A percentile compares a stretch with the other conserved stretches of the same genome.
phyloP scores from a whole-genome alignment of 2,113 vertebrate species.

The Bufo gargarizans region DNA sequence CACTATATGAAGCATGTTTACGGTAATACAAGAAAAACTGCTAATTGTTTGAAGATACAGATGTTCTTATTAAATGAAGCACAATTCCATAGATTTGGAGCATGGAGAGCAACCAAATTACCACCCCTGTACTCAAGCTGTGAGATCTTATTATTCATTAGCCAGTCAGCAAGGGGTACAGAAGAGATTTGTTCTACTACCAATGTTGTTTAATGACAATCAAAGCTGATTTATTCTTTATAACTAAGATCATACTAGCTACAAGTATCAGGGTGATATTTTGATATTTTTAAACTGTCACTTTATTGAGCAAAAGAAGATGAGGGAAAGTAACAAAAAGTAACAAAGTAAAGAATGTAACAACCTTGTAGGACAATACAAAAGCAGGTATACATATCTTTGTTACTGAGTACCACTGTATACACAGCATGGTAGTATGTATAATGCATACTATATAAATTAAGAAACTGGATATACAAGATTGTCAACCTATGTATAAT shows the following conservation, averaged over 20 bases:
- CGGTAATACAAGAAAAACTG: constrained; percentile 78
- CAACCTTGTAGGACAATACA: background rate
- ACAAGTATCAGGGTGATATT: background rate
- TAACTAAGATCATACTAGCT: constrained; percentile 15
- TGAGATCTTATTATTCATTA: constrained; percentile 99
- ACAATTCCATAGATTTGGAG: constrained; percentile 94
- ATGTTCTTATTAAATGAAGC: constrained; percentile 99
- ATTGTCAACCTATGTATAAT: too few relatives aligned
- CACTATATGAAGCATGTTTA: constrained; percentile 91
- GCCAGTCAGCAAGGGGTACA: constrained; percentile 95
- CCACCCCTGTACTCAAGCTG: constrained; percentile 97
- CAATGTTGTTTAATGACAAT: constrained; percentile 75
- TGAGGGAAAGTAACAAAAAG: background rate
- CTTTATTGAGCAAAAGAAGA: background rate
- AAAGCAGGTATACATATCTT: background rate
- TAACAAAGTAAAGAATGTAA: background rate
- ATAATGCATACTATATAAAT: too few relatives aligned
- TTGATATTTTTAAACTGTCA: background rate
- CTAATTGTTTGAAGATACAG: constrained; percentile 99
- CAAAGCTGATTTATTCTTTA: constrained; percentile 69
- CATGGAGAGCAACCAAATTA: constrained; percentile 98
- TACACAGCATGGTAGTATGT: too few relatives aligned
- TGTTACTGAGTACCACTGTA: too few relatives aligned
- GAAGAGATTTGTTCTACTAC: constrained; percentile 80
- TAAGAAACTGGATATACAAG: too few relatives aligned